Evolutionary conservation across 2,888 invertebrate genomes (phyloP).

Genomic region (Calameuta pallipes): DNA sequence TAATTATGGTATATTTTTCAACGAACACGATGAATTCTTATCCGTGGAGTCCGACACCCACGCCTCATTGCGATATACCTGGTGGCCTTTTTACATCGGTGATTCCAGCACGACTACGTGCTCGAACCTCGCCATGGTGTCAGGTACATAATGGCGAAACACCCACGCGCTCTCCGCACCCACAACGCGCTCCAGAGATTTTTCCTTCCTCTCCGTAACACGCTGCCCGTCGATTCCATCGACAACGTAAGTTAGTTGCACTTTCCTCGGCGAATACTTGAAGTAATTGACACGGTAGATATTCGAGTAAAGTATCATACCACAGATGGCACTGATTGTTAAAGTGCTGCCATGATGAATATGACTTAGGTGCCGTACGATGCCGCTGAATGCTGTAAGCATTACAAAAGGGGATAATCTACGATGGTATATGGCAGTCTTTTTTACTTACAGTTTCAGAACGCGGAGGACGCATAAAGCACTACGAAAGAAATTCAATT

Average conservation of each 20-base stretch:
- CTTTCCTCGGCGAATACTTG: background rate
- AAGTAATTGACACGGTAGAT: background rate
- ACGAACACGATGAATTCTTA: background rate
- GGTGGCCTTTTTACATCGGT: constrained; percentile 26
- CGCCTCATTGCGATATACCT: constrained; percentile 1
- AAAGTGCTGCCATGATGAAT: background rate
- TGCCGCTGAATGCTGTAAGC: background rate
- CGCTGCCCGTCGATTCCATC: background rate
- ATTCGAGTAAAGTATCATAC: background rate
- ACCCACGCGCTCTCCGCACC: constrained; percentile 38
- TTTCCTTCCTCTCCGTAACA: background rate
- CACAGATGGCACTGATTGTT: background rate
- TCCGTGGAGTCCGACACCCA: constrained; percentile 2
- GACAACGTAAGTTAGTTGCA: background rate
- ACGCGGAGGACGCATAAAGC: background rate
- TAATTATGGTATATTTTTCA: background rate
- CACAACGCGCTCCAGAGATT: constrained; percentile 14
- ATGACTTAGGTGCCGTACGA: background rate
- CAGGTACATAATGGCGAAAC: constrained; percentile 47
- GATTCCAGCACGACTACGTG: constrained; percentile 31
- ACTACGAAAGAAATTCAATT: constrained; percentile 48
- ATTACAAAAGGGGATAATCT: background rate
- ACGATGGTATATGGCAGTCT: background rate
- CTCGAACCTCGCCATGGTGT: constrained; percentile 38
- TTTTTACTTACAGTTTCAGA: background rate